Evolutionary conservation across 37 sponge, comb jelly and placozoan genomes (phyloP), one percentile per base, ranked within the genome.

Genomic region (Eunapius fragilis): DNA sequence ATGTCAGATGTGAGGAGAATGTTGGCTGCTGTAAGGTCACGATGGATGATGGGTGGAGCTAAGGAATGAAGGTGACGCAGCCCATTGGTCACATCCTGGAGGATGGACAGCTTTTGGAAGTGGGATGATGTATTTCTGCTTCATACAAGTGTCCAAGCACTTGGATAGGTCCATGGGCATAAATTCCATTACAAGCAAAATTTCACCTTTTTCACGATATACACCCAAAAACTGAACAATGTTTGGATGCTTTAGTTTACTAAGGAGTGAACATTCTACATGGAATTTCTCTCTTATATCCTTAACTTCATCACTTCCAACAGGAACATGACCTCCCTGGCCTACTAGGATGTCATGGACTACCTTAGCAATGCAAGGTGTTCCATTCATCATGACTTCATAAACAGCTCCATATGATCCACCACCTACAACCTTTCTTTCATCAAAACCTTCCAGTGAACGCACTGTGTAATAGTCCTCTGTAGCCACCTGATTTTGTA

Each of bases 401-500:
- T 77, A 75, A 35, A 88, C 88, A 24, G 83, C 27, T 25, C 88
- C 88, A 78, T 74, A 88, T 24, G 88, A 49, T 9, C 88, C 88
- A 69, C 27, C 70, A 24, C 88, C 88, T 24, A 82, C 81, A 23
- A 67, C 83, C 27, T 72, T 31, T 25, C 48, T 76, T 50, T 75
- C 35, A 28, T 75, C 85, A 30, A 69, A 67, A n/a, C 34, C 85
- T 70, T 82, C 30, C 72, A 72, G 22, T 10, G 22, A 13, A 19
- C 19, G 7, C 0, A 58, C 14, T 13, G 17, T 58, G 58, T 58
- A 41, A 41, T 6, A 41, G 3, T 41, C 41, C 6, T 41, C 41
- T 41, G 41, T 41, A 9, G 41, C 41, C 41, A 9, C 6, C 41
- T 41, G 41, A 3, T 9, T 41, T 41, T 3, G 7, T 58, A 58